A percentile compares a stretch with the other conserved stretches of the same genome.
phyloP scores from a whole-genome alignment of 2,888 invertebrate species.

The Tortrix viridana region DNA sequence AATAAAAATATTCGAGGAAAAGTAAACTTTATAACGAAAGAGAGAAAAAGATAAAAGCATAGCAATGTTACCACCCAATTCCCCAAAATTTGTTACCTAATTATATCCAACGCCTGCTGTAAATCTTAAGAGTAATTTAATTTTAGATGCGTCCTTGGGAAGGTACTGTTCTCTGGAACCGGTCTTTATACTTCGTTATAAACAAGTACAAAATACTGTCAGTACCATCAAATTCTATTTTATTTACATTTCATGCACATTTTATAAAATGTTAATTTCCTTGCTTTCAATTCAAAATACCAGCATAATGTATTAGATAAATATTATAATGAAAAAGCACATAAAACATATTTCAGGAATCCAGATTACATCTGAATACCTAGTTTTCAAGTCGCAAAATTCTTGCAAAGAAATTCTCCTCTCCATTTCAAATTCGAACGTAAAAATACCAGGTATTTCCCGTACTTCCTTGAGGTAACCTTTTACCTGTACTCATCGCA shows the following conservation, averaged over 20 bases:
- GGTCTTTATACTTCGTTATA: slow-evolving; percentile 15
- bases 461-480: slow-evolving; percentile 10
- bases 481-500: slow-evolving; percentile 22
- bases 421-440: not conserved
- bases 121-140: slow-evolving; percentile 44
- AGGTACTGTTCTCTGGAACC: slow-evolving; percentile 3
- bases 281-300: too few relatives aligned
- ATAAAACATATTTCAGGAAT: too few relatives aligned
- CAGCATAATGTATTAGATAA: too few relatives aligned
- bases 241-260: too few relatives aligned
- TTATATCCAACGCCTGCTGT: slow-evolving; percentile 43
- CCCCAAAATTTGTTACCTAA: slow-evolving; percentile 41
- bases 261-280: too few relatives aligned
- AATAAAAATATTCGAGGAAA: too few relatives aligned
- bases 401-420: too few relatives aligned
- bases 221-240: too few relatives aligned
- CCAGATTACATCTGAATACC: too few relatives aligned
- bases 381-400: too few relatives aligned
- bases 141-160: slow-evolving; percentile 35
- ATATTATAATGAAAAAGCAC: too few relatives aligned
- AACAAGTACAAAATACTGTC: not conserved
- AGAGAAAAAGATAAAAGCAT: slow-evolving; percentile 39
- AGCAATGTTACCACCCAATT: slow-evolving; percentile 41
- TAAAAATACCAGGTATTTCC: slow-evolving; percentile 10
- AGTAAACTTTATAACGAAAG: slow-evolving; percentile 19